phyloP scores from a whole-genome alignment of 2,113 vertebrate genomes.

The Myrmecobius fasciatus region DNA sequence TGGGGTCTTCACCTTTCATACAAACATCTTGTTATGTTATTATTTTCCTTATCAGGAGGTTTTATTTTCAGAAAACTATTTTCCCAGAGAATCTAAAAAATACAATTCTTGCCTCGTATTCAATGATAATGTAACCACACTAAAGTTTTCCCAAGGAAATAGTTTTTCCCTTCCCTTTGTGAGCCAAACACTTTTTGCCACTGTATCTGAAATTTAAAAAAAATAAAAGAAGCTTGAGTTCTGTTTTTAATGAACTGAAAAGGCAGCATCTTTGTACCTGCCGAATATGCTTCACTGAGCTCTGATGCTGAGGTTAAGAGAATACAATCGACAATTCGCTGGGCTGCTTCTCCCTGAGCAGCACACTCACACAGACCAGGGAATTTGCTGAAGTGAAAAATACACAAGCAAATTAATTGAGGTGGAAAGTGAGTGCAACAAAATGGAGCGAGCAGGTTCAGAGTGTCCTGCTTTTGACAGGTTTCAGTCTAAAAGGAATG shows the following conservation, averaged over 20 bases:
- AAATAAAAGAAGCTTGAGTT: conserved; percentile 26
- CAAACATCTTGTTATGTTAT: neutral
- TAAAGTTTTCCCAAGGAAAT: neutral
- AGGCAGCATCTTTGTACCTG: conserved; percentile 58
- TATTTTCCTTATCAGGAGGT: conserved; percentile 18
- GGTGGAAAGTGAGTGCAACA: conserved; percentile 50
- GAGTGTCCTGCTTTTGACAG: conserved; percentile 57
- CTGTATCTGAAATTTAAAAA: conserved; percentile 25
- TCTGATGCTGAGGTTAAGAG: conserved; percentile 46
- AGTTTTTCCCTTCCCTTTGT: conserved; percentile 33
- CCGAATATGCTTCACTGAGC: conserved; percentile 61
- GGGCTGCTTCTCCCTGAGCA: neutral
- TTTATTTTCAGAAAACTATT: conserved; percentile 57
- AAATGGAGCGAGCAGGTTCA: conserved; percentile 63
- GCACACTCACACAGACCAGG: conserved; percentile 16
- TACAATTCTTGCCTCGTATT: conserved; percentile 9
- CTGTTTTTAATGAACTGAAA: conserved; percentile 66
- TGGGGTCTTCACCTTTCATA: conserved; percentile 19
- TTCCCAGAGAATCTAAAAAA: conserved; percentile 35
- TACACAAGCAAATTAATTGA: conserved; percentile 53
- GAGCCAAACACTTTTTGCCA: conserved; percentile 1
- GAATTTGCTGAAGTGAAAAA: conserved; percentile 63
- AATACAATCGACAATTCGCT: conserved; percentile 34
- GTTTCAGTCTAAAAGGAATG: conserved; percentile 58
- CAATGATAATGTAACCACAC: neutral